A percentile compares a stretch with the other conserved stretches of the same genome.
phyloP scores from a whole-genome alignment of 2,113 vertebrate genomes.

The Helogale parvula region DNA sequence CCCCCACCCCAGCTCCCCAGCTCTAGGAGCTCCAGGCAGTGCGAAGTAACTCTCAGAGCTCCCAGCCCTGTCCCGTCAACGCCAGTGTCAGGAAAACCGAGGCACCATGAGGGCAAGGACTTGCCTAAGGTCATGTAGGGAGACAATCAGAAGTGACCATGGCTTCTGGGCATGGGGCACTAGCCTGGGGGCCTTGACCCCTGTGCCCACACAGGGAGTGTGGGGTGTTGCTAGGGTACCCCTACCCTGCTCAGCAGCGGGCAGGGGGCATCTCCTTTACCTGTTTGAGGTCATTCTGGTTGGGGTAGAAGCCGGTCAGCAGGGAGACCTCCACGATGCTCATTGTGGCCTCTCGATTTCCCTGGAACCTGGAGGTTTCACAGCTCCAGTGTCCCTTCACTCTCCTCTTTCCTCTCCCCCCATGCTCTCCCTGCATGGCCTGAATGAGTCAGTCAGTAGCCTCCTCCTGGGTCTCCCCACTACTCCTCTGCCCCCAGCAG shows the following conservation, averaged over 20 bases:
- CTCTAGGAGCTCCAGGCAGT: not conserved
- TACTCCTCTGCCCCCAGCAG: not conserved
- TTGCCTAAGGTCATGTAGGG: not conserved
- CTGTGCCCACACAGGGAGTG: fast-evolving
- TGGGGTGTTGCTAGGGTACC: not conserved
- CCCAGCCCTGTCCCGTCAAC: not conserved
- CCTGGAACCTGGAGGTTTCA: slow-evolving; percentile 65
- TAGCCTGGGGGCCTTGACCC: not conserved
- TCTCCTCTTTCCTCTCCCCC: not conserved
- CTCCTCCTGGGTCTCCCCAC: not conserved
- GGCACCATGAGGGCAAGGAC: not conserved
- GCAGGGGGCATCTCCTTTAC: slow-evolving; percentile 54
- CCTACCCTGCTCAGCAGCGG: not conserved
- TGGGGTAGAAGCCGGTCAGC: slow-evolving; percentile 84
- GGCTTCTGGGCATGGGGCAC: not conserved
- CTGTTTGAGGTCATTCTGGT: slow-evolving; percentile 81
- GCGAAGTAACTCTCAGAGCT: not conserved
- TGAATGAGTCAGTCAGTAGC: not conserved
- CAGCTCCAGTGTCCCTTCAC: not conserved
- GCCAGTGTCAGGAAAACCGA: not conserved
- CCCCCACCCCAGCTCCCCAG: not conserved
- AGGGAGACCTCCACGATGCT: slow-evolving; percentile 87
- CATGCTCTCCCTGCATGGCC: fast-evolving
- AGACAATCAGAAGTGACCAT: not conserved
- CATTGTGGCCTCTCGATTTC: slow-evolving; percentile 81